Conservation (phyloP, 2,888 invertebrate species). For the Dyspetes luteomarginatus region DNA sequence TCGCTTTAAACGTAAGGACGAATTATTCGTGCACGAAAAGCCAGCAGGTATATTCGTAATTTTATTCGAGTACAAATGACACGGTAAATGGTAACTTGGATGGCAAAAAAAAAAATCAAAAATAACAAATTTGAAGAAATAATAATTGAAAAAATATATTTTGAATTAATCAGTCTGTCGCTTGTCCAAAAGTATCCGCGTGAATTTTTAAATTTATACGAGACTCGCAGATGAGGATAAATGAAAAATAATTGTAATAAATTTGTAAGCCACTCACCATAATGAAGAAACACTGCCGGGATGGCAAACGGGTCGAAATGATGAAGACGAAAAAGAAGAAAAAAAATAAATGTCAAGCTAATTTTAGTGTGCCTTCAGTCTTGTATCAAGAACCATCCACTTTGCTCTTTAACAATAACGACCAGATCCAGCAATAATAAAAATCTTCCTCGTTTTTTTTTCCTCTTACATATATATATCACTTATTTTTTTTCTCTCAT, state of each 20-base stretch:
- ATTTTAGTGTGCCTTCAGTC: constrained; percentile 42
- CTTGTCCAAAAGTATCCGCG: neutral
- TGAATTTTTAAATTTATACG: neutral
- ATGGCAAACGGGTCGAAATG: constrained; percentile 70
- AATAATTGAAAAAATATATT: neutral
- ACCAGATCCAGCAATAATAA: constrained; percentile 41
- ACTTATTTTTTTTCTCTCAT: constrained; percentile 11
- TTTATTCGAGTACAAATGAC: neutral
- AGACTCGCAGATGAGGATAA: neutral
- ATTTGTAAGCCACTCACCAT: constrained; percentile 75
- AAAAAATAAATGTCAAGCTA: constrained; percentile 26
- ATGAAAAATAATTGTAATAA: constrained; percentile 1
- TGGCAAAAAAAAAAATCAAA: neutral
- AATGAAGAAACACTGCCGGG: constrained; percentile 75
- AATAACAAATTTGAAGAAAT: neutral
- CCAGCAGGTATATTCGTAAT: neutral
- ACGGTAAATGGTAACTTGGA: neutral
- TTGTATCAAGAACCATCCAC: constrained; percentile 59
- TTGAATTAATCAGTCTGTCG: too few species aligned
- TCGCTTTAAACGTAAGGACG: neutral
- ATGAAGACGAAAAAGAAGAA: constrained; percentile 48
- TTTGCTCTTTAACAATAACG: constrained; percentile 39
- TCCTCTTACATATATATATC: constrained; percentile 8
- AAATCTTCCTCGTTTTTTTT: constrained; percentile 34
- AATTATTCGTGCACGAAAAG: too few species aligned